Evolutionary conservation across 2,888 invertebrate species (phyloP), one percentile per base, ranked within the genome.

Genomic region (Drosophila fungiperda): DNA sequence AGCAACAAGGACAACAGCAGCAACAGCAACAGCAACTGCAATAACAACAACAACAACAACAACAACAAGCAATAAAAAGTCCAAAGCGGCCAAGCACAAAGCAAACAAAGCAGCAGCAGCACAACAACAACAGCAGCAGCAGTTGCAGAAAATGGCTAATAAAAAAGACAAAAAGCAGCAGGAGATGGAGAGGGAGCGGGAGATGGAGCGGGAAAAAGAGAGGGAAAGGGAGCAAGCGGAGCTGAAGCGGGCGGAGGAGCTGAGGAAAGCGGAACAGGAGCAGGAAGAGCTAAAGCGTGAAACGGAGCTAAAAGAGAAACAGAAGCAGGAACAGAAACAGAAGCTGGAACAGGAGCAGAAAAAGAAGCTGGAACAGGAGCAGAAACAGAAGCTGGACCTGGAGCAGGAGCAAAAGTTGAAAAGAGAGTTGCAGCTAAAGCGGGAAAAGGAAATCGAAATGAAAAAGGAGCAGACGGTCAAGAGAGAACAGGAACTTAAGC

Each of bases 81-180:
- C 77, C n/a, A 80, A 73, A 55, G 62, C 62, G 45, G 67, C 66
- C 62, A 82, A 86, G 67, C 64, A 67, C 32, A 85, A 79, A 67
- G 64, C 76, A 7, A 70, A 55, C 26, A 73, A 72, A 66, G 66
- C 61, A 49, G 58, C 63, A n/a, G 63, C 65, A 40, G 58, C 61
- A n/a, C 45, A 53, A 40, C 12, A 11, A 36, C 12, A 48, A 6
- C 57, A 66, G 11, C 67, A 60, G 7, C 59, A 61, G 9, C 57
- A 59, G 11, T 26, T 49, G 29, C 66, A 55, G 20, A 57, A 64
- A 62, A 68, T 53, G 55, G 55, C 52, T 23, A 75, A 72, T 55
- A 55, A 57, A 49, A 59, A 64, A 68, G 66, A 76, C 61, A 63
- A 55, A 26, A 68, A 48, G 15, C 50, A 71, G 55, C 76, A 72